phyloP scores from a whole-genome alignment of 2,797 vertebrate species.

The Sciurus carolinensis region DNA sequence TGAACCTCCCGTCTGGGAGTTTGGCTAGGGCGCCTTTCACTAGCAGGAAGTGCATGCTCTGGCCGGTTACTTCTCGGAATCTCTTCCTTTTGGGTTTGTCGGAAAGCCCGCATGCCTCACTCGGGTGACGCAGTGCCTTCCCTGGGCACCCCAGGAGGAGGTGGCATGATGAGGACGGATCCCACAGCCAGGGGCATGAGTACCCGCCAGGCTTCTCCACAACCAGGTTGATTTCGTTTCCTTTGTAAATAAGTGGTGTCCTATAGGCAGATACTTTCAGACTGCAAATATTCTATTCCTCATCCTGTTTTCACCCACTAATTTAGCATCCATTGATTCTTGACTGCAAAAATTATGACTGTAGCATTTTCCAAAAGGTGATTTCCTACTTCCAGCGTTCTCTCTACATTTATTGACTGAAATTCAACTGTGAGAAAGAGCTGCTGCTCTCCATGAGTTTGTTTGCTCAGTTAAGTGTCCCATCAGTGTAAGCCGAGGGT shows the following conservation, averaged over 20 bases:
- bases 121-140: background rate
- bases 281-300: background rate
- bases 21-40: background rate
- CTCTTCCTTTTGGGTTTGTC: background rate
- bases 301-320: background rate
- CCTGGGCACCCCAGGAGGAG: rapidly evolving
- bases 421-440: background rate
- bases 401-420: background rate
- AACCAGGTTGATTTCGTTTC: background rate
- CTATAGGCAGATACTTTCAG: background rate
- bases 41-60: background rate
- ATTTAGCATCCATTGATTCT: background rate
- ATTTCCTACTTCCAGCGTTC: background rate
- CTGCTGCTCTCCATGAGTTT: background rate
- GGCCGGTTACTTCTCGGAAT: background rate
- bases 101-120: background rate
- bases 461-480: background rate
- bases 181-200: no score
- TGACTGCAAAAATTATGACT: background rate
- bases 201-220: background rate
- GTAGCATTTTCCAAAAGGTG: background rate
- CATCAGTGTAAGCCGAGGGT: no score
- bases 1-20: background rate
- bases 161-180: background rate
- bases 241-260: background rate